Evolutionary conservation across 2,797 vertebrate genomes (phyloP).

Genomic region (Sebastes reedi): DNA sequence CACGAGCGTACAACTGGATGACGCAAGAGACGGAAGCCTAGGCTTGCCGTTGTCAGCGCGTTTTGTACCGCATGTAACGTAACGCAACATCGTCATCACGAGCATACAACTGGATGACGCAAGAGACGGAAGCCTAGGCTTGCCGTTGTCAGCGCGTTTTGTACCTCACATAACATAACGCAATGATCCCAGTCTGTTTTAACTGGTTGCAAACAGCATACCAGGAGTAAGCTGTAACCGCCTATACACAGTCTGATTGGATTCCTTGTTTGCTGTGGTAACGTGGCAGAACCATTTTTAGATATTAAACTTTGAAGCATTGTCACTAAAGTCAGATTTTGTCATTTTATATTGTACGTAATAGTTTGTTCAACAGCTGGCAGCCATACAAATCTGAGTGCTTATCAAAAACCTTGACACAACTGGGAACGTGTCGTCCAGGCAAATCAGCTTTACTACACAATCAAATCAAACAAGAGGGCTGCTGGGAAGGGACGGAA

Average conservation of each 20-base stretch:
- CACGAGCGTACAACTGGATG: too few species aligned
- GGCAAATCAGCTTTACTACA: conserved; percentile 21
- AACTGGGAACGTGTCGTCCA: neutral
- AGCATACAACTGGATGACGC: too few species aligned
- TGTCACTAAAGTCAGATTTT: neutral
- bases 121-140: too few species aligned
- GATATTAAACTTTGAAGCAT: neutral
- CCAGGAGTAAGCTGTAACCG: neutral
- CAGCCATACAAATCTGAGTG: neutral
- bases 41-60: too few species aligned
- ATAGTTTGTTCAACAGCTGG: conserved; percentile 7
- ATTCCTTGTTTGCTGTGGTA: neutral
- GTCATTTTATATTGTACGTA: neutral
- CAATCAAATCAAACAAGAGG: conserved; percentile 28
- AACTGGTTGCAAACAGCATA: neutral
- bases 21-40: too few species aligned
- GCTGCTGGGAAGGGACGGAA: neutral
- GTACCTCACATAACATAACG: too few species aligned
- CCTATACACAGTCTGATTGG: neutral
- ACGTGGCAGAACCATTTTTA: neutral
- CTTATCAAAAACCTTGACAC: neutral
- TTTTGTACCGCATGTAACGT: too few species aligned
- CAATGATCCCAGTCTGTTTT: neutral
- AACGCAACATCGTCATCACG: too few species aligned
- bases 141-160: too few species aligned